Base-by-base conservation (phyloP, 2,113 vertebrate genomes). In the Oreochromis tanganicae region DNA sequence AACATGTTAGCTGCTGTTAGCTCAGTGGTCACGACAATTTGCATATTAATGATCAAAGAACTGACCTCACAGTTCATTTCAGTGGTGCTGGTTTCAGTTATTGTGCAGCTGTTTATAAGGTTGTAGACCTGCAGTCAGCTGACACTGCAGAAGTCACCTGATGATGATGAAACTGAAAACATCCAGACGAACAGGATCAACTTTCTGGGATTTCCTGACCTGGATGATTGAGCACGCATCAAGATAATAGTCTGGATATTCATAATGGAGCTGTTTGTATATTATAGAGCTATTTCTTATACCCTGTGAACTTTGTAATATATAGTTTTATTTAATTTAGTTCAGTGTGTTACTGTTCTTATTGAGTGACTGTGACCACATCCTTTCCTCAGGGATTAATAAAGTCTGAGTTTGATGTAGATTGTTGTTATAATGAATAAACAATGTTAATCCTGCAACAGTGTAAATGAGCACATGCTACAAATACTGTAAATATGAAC, bases 1-100 rank as follows among this genome's bases (percentile, higher is more conserved):
- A 34, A 36, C 29, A n/a, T 3, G 59, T 63, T 0, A 63, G 59
- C 59, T 4, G 59, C 17, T 11, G 59, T 36, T n/a, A 59, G 27
- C 27, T 59, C 14, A 0, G 3, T 16, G 57, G 16, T 61, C 29
- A 0, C 16, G 29, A 11, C 59, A 10, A 19, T 61, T 1, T 5
- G 0, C 59, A 61, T 19, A 63, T 36, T 63, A 63, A 34, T 34
- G 59, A 63, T 4, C 9, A 11, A 19, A 61, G 57, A 61, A 54
- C 52, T 21, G 52, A 19, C 16, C 29, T 61, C 59, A 61, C 57
- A 61, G 59, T 61, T 61, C 29, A 61, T 61, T 61, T 61, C 57
- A 61, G 57, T 0, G 29, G 57, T 61, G 29, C 59, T 36, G 29
- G 59, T 63, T 63, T 63, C 59, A 63, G 32, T 2, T 34, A 63